Percentiles rank a stretch among this genome's conserved stretches.
phyloP scores from a whole-genome alignment of 2,797 vertebrate genomes.

The Tympanoctomys barrerae region DNA sequence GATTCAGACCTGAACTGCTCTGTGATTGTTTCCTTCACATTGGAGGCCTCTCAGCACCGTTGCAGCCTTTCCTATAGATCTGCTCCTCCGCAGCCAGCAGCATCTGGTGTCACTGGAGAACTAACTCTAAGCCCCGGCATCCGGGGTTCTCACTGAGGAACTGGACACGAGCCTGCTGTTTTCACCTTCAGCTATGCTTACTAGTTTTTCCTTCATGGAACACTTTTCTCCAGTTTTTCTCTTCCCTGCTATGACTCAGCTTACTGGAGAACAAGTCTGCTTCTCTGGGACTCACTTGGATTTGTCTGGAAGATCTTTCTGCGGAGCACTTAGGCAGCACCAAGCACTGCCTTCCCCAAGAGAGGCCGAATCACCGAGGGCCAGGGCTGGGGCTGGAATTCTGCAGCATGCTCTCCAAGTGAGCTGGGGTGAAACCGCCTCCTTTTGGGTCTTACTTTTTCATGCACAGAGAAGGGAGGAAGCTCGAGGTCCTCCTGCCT shows the following conservation, averaged over 20 bases:
- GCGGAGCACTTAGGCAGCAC: background rate
- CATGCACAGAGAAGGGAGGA: background rate
- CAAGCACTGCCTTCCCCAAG: background rate
- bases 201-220: background rate
- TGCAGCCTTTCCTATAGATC: background rate
- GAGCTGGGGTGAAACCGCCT: background rate
- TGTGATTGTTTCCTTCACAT: slow-evolving; percentile 32
- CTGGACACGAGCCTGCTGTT: rapidly evolving
- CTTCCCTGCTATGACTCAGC: background rate
- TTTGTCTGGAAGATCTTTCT: background rate
- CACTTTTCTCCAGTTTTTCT: background rate
- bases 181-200: background rate
- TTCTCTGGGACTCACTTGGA: background rate
- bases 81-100: background rate
- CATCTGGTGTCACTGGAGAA: background rate
- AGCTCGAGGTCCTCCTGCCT: too few species aligned
- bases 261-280: background rate
- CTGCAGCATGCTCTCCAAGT: background rate
- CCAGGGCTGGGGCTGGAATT: background rate
- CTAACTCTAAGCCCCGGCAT: background rate
- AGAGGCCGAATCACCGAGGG: background rate
- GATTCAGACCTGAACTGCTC: background rate
- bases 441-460: background rate
- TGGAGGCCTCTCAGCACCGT: background rate
- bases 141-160: background rate